Base-by-base conservation (phyloP, 2,888 invertebrate species). In the Ditula angustiorana region DNA sequence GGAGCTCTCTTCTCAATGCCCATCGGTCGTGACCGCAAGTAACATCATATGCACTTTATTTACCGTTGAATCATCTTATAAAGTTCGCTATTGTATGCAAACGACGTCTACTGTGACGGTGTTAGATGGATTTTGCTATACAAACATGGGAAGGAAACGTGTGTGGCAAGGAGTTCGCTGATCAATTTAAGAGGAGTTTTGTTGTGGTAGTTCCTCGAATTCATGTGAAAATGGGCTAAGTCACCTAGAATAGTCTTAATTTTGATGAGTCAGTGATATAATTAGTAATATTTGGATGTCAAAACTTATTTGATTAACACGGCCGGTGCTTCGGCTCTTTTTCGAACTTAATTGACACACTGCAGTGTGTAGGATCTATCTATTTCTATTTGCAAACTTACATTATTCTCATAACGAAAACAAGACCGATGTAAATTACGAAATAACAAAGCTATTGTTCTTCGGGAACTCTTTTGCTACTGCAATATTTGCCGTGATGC, bases 81-180 rank as follows among this genome's bases (percentile, higher is more conserved):
- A 71, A 71, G 68, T 69, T 68, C 57, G 65, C 74, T 66, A 78
- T 79, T 81, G 79, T 79, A 72, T 79, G 74, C 70, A 61, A 63
- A 56, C 69, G 57, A 63, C 61, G 69, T 65, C 67, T 56, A 64
- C 61, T 65, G 65, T 68, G 35, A 66, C 72, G 71, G 71, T 71
- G n/a, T 19, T 67, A 65, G 69, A 70, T 63, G 53, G 58, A 61
- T 71, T 70, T 62, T 68, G 70, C 69, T 71, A 71, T 69, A 71
- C 53, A 58, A 50, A 67, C 68, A 69, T 65, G 8, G 37, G 8
- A 19, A 24, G 30, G 16, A 16, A 13, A 13, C 33, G 26, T 26
- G 16, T 7, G 23, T 5, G 28, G 11, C 33, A 28, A 23, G 33
- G 21, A 19, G 19, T 26, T 2, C 8, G n/a, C 24, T 8, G 35